Percentiles rank a stretch among this genome's conserved stretches.
Evolutionary conservation across 2,888 invertebrate genomes (phyloP).

Genomic region (Drosophila melanosoma): DNA sequence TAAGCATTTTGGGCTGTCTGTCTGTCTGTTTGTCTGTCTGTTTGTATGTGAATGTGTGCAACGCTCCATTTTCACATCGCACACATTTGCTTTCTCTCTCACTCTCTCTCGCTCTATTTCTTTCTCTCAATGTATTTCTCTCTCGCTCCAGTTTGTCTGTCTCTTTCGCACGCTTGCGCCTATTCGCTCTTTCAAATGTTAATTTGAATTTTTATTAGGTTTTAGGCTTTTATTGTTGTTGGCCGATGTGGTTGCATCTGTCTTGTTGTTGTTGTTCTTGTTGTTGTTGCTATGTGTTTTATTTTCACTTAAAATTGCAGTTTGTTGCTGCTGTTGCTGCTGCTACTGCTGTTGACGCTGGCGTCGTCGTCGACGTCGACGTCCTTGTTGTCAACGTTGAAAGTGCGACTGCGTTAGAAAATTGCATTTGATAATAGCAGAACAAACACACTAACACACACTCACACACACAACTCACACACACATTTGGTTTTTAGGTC

Average conservation of each 20-base stretch:
- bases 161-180: constrained; percentile 44
- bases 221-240: constrained; percentile 80
- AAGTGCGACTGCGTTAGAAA: constrained; percentile 84
- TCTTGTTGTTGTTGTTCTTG: constrained; percentile 22
- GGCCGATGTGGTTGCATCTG: constrained; percentile 34
- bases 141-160: constrained; percentile 8
- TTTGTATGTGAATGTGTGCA: constrained; percentile 37
- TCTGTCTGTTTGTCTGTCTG: constrained; percentile 56
- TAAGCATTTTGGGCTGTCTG: constrained; percentile 62
- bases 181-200: constrained; percentile 78
- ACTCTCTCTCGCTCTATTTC: constrained; percentile 12
- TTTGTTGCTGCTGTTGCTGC: constrained; percentile 40
- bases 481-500: constrained; percentile 45
- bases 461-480: constrained; percentile 20
- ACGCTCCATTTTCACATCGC: constrained; percentile 39
- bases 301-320: constrained; percentile 64
- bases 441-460: constrained; percentile 35
- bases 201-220: constrained; percentile 84
- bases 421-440: constrained; percentile 77
- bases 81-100: constrained; percentile 14
- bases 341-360: constrained; percentile 47
- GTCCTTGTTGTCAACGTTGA: constrained; percentile 68
- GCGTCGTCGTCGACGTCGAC: constrained; percentile 28
- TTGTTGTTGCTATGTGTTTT: constrained; percentile 60
- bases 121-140: constrained; percentile 9